A percentile compares a stretch with the other conserved stretches of the same genome.
Conservation (phyloP, 2,113 vertebrate species). For the Petroica traversi region DNA sequence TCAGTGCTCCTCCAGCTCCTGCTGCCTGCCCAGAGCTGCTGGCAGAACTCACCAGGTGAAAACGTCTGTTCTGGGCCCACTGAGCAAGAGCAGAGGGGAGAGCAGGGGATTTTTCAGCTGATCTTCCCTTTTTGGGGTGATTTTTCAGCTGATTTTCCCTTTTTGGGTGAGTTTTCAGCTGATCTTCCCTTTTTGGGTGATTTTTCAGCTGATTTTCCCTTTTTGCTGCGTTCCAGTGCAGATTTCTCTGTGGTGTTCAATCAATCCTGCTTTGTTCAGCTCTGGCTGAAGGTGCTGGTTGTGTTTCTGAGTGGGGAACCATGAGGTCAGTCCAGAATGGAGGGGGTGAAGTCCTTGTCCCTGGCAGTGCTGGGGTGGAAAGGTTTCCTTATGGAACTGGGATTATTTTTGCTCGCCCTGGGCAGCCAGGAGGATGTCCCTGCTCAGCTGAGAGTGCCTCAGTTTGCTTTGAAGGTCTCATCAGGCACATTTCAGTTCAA, state of each 20-base stretch:
- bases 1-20: neutral
- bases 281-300: neutral
- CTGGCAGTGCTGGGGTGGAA: neutral
- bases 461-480: neutral
- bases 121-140: neutral
- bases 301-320: neutral
- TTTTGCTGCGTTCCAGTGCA: slow-evolving; percentile 11
- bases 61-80: neutral
- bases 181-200: neutral
- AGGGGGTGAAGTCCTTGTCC: neutral
- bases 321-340: rapidly evolving
- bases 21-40: neutral
- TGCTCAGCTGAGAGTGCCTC: neutral
- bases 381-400: neutral
- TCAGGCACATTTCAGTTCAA: neutral
- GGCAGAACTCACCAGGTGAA: neutral
- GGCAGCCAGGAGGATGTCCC: neutral
- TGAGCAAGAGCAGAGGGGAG: neutral
- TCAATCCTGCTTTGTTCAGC: neutral
- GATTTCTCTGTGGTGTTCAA: neutral
- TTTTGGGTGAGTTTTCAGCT: neutral
- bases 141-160: neutral
- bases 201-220: neutral
- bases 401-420: neutral
- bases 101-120: neutral